Evolutionary conservation across 2,113 vertebrate genomes (phyloP), one percentile per base, ranked within the genome.

Genomic region (Catagonus wagneri): DNA sequence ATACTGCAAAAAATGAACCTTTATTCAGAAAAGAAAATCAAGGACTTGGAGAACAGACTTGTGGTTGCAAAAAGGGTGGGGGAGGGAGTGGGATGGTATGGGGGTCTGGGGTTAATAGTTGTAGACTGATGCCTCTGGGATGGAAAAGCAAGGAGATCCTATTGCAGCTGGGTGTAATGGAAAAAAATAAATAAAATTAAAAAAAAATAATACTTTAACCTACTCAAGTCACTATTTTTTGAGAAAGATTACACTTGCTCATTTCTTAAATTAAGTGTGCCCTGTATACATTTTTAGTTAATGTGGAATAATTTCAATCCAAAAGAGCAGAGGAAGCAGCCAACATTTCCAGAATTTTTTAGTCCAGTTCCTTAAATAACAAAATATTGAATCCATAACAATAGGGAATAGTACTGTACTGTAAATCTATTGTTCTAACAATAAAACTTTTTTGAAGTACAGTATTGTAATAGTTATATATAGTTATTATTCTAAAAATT

Each of bases 401-500:
- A 69, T 34, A 84, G 36, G 58, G 7, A 84, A 65, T 6, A 89
- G 5, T 6, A 1, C 5, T 80, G 23, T 7, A 19, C 19, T 69
- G 7, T 90, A 81, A 93, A 34, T 66, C 16, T 50, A 66, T 23
- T 68, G n/a, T 75, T 78, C 29, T 23, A 52, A 50, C 11, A 94
- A 80, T 54, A 84, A n/a, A 78, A 76, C 79, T 39, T 80, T 54
- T 80, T 80, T 61, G 7, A 96, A 93, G 78, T 66, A 29, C 7
- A 87, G 27, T 50, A 44, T 20, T 60, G 29, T n/a, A 58, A 68
- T 90, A 15, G 14, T 58, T 87, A 60, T 2, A 58, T 84, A 16
- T 19, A n/a, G 0, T 25, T 25, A 56, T 44, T 63, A 66, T 68
- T 66, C 60, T n/a, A 13, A 6, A 36, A 60, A 44, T 63, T 25